Base-by-base conservation (phyloP, 2,888 invertebrate species). In the Dione juno region DNA sequence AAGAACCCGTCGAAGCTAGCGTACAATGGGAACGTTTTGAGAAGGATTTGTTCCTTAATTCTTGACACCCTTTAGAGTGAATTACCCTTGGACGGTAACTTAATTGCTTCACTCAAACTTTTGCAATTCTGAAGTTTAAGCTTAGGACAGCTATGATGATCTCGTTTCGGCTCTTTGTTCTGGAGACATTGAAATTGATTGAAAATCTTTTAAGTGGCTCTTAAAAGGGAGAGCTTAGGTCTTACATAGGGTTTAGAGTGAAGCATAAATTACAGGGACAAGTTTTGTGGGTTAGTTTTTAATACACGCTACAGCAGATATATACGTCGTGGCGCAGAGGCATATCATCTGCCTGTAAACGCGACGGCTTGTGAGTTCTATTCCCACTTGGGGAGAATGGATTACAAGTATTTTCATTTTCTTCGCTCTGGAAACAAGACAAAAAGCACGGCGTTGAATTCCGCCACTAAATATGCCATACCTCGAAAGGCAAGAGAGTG, bases 101-200 rank as follows among this genome's bases (percentile, higher is more conserved):
- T 57, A 68, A 71, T 71, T 59, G 59, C 65, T 52, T 65, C 65
- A 45, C 58, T 71, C 41, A 58, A 70, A 71, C 58, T 71, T 71
- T 71, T 71, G 68, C 63, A 65, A 71, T 71, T 65, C 68, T 35
- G 48, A 71, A 71, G 58, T 71, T 71, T 43, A 54, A 66, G 66
- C 58, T 66, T 45, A 19, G 52, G 61, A 70, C 53, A 70, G 64
- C 64, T 64, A 64, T 64, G 64, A 66, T 66, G 52, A 66, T 21
- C 53, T 53, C 58, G 52, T 59, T 52, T 59, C 11, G 45, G 58
- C 50, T 50, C 50, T 66, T 69, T 69, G 58, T 58, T 66, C 66
- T 54, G 3, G 54, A 41, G 41, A 54, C 64, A 48, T 64, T 64
- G 48, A 50, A 50, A 64, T 64, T 64, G 48, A 64, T 64, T 64